Conservation (phyloP, 2,888 invertebrate genomes). For the Conops quadrifasciatus region DNA sequence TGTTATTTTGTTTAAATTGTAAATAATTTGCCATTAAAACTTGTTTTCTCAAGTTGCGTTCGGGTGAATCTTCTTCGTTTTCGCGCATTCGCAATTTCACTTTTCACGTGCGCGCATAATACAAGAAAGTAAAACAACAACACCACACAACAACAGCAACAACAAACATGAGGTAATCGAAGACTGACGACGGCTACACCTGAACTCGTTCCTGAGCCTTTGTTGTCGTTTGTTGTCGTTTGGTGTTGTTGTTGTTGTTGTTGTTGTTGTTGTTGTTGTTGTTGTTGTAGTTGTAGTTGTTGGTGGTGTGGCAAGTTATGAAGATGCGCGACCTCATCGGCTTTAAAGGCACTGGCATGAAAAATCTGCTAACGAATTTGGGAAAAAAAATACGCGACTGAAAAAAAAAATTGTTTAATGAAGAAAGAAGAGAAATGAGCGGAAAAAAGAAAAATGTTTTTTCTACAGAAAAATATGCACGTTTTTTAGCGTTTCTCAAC, state of each 20-base stretch:
- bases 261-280: not conserved
- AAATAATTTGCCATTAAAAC: slow-evolving; percentile 6
- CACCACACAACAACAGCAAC: slow-evolving; percentile 22
- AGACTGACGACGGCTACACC: slow-evolving; percentile 23
- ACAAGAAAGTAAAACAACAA: slow-evolving; percentile 20
- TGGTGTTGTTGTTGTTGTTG: slow-evolving; percentile 10
- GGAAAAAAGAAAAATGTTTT: not conserved
- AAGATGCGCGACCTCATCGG: too few relatives aligned
- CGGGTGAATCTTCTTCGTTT: not conserved
- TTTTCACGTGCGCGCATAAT: slow-evolving; percentile 35
- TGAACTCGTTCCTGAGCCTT: slow-evolving; percentile 21
- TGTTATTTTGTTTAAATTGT: slow-evolving; percentile 2
- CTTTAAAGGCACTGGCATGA: too few relatives aligned
- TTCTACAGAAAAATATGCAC: not conserved
- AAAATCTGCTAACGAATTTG: too few relatives aligned
- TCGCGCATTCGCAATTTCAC: slow-evolving; percentile 38
- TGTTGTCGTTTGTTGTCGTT: not conserved
- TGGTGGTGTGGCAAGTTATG: not conserved
- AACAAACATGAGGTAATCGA: slow-evolving; percentile 32
- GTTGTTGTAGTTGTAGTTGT: slow-evolving; percentile 4
- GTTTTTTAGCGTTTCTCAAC: not conserved
- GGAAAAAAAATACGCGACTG: too few relatives aligned
- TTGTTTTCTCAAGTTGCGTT: slow-evolving; percentile 5
- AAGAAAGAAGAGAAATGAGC: too few relatives aligned
- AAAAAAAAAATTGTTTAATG: too few relatives aligned